A percentile compares a stretch with the other conserved stretches of the same genome.
Conservation (phyloP, 2,888 invertebrate genomes). For the Eristalis tenax region DNA sequence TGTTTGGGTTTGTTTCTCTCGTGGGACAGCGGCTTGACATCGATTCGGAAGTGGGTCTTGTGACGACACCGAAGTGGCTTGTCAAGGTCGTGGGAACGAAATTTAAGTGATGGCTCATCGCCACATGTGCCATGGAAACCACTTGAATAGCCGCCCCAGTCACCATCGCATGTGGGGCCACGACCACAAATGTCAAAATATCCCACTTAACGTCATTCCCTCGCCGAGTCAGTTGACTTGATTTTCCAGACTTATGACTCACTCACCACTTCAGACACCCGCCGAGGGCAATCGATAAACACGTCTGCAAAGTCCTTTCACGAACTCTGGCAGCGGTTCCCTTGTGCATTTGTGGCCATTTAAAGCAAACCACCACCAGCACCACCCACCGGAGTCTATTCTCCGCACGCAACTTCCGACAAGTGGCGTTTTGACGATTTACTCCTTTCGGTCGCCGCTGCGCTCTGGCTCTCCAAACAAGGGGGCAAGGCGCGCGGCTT, state of each 20-base stretch:
- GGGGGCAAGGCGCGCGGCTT: not conserved
- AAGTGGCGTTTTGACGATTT: slow-evolving; percentile 42
- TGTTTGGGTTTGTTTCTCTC: not conserved
- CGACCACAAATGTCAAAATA: not conserved
- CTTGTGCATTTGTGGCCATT: not conserved
- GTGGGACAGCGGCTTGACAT: too few relatives aligned
- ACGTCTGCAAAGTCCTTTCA: not conserved
- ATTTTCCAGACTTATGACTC: not conserved
- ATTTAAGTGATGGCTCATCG: not conserved
- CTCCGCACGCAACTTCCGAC: slow-evolving; percentile 62
- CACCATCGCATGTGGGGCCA: not conserved
- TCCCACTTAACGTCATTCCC: not conserved
- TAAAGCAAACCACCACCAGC: not conserved
- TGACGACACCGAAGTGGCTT: not conserved
- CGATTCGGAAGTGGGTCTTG: not conserved
- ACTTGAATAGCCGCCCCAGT: not conserved
- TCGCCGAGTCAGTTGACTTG: not conserved
- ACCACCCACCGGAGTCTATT: slow-evolving; percentile 16
- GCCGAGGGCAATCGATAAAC: not conserved
- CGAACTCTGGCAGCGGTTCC: not conserved
- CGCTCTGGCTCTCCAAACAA: not conserved
- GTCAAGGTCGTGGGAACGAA: not conserved
- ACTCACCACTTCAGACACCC: not conserved
- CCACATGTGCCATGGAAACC: not conserved
- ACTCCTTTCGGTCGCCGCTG: slow-evolving; percentile 39